A percentile compares a stretch with the other conserved stretches of the same genome.
Conservation (phyloP, 1,140 invertebrate species). For the Lasioglossum baleicum region DNA sequence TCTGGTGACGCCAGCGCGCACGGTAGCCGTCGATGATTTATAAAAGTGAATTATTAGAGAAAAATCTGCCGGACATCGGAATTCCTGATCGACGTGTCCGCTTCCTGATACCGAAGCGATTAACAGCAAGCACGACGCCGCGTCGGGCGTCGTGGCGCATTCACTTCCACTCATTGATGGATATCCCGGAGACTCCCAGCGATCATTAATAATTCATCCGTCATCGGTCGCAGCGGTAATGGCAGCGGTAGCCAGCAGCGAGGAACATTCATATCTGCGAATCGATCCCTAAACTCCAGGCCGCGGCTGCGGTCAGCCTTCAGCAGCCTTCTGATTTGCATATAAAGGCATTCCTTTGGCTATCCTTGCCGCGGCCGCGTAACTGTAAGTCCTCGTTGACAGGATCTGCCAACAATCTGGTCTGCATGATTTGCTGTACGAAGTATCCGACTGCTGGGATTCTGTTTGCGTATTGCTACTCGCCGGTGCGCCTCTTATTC, state of each 20-base stretch:
- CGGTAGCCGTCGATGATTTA: constrained; percentile 4
- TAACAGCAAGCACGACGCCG: constrained; percentile 35
- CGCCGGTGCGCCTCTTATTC: background rate
- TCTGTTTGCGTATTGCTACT: constrained; percentile 20
- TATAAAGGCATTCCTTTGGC: constrained; percentile 79
- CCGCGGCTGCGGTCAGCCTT: constrained; percentile 52
- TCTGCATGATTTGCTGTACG: constrained; percentile 75
- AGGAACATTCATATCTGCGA: constrained; percentile 72
- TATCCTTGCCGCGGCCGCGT: constrained; percentile 71
- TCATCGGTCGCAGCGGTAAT: constrained; percentile 66
- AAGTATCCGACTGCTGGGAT: background rate
- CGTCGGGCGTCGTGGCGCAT: constrained; percentile 40
- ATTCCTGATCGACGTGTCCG: constrained; percentile 39
- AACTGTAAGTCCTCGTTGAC: constrained; percentile 78
- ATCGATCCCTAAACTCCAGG: constrained; percentile 69
- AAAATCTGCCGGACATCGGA: constrained; percentile 11
- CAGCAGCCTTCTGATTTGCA: constrained; percentile 75
- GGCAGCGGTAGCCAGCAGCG: constrained; percentile 49
- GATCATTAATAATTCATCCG: constrained; percentile 79
- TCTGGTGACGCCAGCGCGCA: background rate
- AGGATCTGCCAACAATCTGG: constrained; percentile 79
- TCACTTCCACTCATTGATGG: constrained; percentile 51
- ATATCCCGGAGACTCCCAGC: constrained; percentile 25
- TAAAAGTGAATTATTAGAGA: constrained; percentile 13
- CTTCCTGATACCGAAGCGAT: constrained; percentile 37